Evolutionary conservation across 2,888 invertebrate species (phyloP).

Genomic region (Cylloceria caligata): DNA sequence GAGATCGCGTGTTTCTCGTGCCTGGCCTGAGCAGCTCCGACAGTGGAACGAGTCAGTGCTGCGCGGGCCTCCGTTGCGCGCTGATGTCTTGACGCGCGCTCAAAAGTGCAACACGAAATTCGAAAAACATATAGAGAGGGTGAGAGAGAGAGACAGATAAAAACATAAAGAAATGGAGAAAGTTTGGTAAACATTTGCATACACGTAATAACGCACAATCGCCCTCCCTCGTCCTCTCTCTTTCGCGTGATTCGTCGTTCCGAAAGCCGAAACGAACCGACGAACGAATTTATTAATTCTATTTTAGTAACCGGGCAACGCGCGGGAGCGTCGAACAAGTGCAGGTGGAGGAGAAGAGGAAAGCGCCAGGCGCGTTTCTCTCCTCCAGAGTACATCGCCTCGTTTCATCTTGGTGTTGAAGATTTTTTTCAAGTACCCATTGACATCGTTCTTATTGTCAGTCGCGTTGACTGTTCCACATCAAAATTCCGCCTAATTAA

Average conservation of each 20-base stretch:
- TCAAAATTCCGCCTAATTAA: not conserved
- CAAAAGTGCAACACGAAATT: not conserved
- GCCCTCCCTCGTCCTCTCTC: constrained; percentile 17
- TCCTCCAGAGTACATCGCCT: constrained; percentile 1
- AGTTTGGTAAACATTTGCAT: not conserved
- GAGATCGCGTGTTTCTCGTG: constrained; percentile 60
- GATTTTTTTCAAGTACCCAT: not conserved
- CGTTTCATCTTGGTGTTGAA: not conserved
- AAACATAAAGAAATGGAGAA: not conserved
- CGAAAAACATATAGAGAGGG: constrained; percentile 4
- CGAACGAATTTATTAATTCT: constrained; percentile 68
- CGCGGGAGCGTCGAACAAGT: constrained; percentile 41
- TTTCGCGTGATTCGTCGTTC: constrained; percentile 37
- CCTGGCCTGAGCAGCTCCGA: constrained; percentile 62
- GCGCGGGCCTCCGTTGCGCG: constrained; percentile 81
- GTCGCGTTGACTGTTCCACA: not conserved
- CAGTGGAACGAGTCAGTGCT: constrained; percentile 80
- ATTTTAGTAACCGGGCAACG: constrained; percentile 60
- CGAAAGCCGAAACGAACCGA: constrained; percentile 32
- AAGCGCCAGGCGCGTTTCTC: constrained; percentile 10
- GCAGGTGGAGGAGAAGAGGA: constrained; percentile 46
- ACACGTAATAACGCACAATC: not conserved
- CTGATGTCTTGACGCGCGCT: constrained; percentile 73
- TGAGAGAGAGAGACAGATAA: not conserved
- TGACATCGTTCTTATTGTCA: not conserved